Evolutionary conservation across 2,113 vertebrate species (phyloP).

Genomic region (Albula goreensis): DNA sequence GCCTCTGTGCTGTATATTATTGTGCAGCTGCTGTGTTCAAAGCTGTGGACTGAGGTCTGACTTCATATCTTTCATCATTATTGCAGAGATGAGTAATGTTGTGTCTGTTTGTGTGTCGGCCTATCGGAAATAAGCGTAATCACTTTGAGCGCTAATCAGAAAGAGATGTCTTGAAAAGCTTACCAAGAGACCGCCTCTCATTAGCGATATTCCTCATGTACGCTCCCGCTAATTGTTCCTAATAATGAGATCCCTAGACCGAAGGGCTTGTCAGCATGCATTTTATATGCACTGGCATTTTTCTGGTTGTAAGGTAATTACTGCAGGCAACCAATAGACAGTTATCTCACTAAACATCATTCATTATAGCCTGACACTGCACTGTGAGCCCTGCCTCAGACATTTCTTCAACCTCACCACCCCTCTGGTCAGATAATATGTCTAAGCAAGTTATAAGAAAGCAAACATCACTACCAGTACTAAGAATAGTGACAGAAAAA

Average conservation of each 20-base stretch:
- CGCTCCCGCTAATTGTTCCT: neutral
- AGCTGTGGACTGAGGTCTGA: neutral
- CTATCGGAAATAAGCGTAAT: neutral
- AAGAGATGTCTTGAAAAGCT: neutral
- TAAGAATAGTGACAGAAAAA: neutral
- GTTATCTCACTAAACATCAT: slow-evolving; percentile 56
- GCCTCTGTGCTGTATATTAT: neutral
- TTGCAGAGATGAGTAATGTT: neutral
- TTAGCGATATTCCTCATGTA: slow-evolving; percentile 6
- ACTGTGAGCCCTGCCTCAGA: neutral
- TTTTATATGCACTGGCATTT: slow-evolving; percentile 22
- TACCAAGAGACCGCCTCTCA: slow-evolving; percentile 2
- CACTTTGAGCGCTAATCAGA: neutral
- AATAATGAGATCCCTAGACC: slow-evolving; percentile 1
- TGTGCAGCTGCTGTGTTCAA: neutral
- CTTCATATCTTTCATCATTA: neutral
- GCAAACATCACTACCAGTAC: neutral
- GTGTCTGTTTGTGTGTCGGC: neutral
- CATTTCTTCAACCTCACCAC: neutral
- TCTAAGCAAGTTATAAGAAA: neutral
- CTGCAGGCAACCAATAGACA: slow-evolving; percentile 49
- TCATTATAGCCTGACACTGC: neutral
- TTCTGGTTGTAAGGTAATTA: slow-evolving; percentile 53
- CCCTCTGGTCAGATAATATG: neutral
- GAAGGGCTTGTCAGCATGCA: slow-evolving; percentile 1